Evolutionary conservation across 2,797 vertebrate genomes (phyloP), one percentile per base, ranked within the genome.

Genomic region (Argyrosomus regius): DNA sequence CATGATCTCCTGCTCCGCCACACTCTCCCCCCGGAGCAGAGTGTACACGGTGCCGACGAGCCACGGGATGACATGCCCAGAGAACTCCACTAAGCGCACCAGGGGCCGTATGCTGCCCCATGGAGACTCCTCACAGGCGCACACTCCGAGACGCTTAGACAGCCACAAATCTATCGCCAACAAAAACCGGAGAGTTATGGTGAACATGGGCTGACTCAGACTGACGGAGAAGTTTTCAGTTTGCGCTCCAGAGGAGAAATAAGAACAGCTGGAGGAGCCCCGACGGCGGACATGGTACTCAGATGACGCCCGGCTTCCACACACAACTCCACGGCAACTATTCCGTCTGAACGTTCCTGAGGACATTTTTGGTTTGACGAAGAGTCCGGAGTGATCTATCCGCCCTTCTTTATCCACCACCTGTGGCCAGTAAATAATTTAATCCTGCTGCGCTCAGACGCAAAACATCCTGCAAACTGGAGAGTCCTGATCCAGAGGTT

Each of bases 151-250:
- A 81, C 92, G 94, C 92, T 97, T 97, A 87, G 97, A 97, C 65
- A 98, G 92, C 97, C 97, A 97, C 81, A 98, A 94, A 75, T 98
- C 97, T 78, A 98, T 93, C 45, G 97, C 97, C 82, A 97, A 87
- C 86, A 98, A 77, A 22, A 96, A 96, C 50, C 96, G 95, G 17
- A 97, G 90, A 56, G 96, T 95, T 60, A 97, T 96, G 35, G 91
- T 94, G 72, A 95, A 66, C 59, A 97, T 95, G 11, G 97, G 95
- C 43, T 96, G 96, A 82, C 96, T 97, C 80, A 97, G 90, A 24
- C 96, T 95, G 84, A 95, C 95, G 70, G 96, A 94, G 52, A 95
- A 93, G 82, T 96, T 95, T 26, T 95, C 95, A 3, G 89, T 26
- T 12, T 86, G 91, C 2, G 82, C 70, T 26, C 82, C 89, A 12